Evolutionary conservation across 2,113 vertebrate genomes (phyloP).

Genomic region (Dascyllus trimaculatus): DNA sequence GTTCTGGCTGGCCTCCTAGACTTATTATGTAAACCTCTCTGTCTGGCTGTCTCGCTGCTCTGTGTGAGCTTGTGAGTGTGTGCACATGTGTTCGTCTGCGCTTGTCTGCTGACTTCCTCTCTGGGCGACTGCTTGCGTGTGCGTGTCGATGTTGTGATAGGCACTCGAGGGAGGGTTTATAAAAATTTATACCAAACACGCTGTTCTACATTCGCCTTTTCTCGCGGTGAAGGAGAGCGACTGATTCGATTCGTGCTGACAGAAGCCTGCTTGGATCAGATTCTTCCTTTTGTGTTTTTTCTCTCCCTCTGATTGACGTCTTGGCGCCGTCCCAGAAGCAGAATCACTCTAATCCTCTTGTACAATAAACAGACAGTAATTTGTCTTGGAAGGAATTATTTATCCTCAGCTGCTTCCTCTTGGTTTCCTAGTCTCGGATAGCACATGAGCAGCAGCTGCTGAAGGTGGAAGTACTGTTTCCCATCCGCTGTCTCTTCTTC

Average conservation of each 20-base stretch:
- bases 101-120: conserved; percentile 42
- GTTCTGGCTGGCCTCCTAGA: conserved; percentile 70
- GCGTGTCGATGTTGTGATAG: not conserved
- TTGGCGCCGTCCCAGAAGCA: conserved; percentile 28
- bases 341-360: conserved; percentile 33
- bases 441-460: too few species aligned
- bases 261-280: conserved; percentile 27
- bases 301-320: conserved; percentile 39
- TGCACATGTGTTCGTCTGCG: not conserved
- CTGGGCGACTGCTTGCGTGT: not conserved
- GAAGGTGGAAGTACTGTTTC: too few species aligned
- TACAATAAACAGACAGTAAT: conserved; percentile 38
- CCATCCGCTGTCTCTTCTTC: too few species aligned
- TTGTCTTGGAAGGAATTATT: conserved; percentile 26
- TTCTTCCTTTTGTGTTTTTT: conserved; percentile 29
- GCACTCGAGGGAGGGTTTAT: conserved; percentile 2
- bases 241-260: not conserved
- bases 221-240: not conserved
- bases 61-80: conserved; percentile 5
- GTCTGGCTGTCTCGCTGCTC: conserved; percentile 66
- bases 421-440: not conserved
- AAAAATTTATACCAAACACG: not conserved
- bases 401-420: conserved; percentile 18
- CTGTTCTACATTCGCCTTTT: not conserved
- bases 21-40: conserved; percentile 75